Percentiles rank a stretch among this genome's conserved stretches.
Evolutionary conservation across 2,797 vertebrate genomes (phyloP).

Genomic region (Melanotaenia maccullochi): DNA sequence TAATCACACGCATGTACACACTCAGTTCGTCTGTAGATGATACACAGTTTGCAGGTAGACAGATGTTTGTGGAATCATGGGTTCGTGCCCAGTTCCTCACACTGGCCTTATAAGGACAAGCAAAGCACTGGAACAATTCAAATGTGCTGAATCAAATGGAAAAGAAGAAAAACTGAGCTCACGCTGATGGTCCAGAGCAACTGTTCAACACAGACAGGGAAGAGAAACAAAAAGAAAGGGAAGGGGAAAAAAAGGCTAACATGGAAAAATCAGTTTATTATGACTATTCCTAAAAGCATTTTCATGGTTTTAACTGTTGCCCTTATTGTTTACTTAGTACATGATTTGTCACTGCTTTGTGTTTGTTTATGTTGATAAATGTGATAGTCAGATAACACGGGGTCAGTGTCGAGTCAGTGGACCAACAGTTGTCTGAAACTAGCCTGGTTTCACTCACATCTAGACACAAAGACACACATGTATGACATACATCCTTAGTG

Average conservation of each 20-base stretch:
- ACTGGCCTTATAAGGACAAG: conserved; percentile 67
- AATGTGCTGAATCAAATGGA: conserved; percentile 71
- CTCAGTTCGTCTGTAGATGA: conserved; percentile 19
- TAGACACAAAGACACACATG: conserved; percentile 5
- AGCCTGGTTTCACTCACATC: conserved; percentile 1
- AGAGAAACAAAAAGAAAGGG: neutral
- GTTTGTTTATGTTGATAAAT: conserved; percentile 15
- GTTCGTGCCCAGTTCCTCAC: conserved; percentile 34
- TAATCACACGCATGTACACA: neutral
- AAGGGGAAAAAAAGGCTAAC: neutral
- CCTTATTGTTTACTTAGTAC: neutral
- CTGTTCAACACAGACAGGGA: conserved; percentile 24
- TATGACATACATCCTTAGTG: conserved; percentile 47
- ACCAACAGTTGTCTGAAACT: conserved; percentile 42
- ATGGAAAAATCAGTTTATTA: neutral
- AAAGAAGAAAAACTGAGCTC: conserved; percentile 58
- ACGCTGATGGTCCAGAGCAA: conserved; percentile 49
- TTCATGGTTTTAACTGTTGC: neutral
- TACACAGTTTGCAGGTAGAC: conserved; percentile 27
- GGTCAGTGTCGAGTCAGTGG: conserved; percentile 65
- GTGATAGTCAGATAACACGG: conserved; percentile 62
- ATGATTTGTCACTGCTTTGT: neutral
- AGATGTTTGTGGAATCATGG: conserved; percentile 41
- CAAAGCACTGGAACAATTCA: conserved; percentile 33
- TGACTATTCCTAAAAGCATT: neutral